phyloP scores from a whole-genome alignment of 2,888 invertebrate genomes.

The Trissolcus brochymenae region DNA sequence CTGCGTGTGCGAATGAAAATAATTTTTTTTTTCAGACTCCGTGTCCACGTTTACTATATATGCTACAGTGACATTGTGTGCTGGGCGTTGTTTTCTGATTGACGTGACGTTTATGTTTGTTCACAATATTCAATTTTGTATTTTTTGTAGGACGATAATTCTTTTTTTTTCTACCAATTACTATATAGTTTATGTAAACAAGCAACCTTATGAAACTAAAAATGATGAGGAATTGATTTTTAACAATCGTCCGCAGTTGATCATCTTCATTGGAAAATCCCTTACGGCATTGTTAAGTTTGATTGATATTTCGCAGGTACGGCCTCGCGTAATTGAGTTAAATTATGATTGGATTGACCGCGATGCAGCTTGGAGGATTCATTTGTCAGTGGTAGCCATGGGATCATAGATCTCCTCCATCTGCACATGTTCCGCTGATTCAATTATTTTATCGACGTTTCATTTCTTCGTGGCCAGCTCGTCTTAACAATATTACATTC shows the following conservation, averaged over 20 bases:
- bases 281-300: slow-evolving; percentile 4
- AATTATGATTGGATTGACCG: slow-evolving; percentile 17
- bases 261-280: background rate
- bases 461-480: slow-evolving; percentile 7
- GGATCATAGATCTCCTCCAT: slow-evolving; percentile 2
- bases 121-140: too few species aligned
- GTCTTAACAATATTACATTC: slow-evolving; percentile 23
- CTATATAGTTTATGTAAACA: too few species aligned
- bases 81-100: slow-evolving; percentile 23
- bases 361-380: slow-evolving; percentile 1
- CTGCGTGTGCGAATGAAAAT: slow-evolving; percentile 31
- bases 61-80: background rate
- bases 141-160: too few species aligned
- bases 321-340: slow-evolving; percentile 7
- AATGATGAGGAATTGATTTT: too few species aligned
- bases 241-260: too few species aligned
- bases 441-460: slow-evolving; percentile 17
- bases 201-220: too few species aligned
- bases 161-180: too few species aligned
- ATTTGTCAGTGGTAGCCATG: slow-evolving; percentile 1
- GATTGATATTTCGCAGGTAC: slow-evolving; percentile 11
- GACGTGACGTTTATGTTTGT: slow-evolving; percentile 11
- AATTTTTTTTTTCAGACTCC: slow-evolving; percentile 24
- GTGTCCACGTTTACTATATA: background rate
- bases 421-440: slow-evolving; percentile 17